Percentiles rank a stretch among this genome's conserved stretches.
These are phyloP conservation scores for Diplazon laetatorius DNA, from an alignment of 2,888 invertebrate species.

Conservation along the genomic window DNA sequence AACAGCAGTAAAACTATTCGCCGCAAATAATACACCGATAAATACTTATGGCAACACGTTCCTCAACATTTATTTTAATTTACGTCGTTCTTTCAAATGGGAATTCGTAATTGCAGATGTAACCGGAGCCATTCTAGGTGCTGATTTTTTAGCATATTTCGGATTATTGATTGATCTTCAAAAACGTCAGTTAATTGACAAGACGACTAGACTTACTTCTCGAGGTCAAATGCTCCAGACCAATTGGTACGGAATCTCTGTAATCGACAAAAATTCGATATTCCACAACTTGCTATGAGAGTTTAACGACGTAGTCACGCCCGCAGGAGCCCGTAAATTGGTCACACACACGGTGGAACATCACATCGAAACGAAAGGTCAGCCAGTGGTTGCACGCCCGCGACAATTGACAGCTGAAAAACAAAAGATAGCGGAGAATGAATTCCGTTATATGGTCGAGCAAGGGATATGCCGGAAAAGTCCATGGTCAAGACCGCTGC, in stretches of 20 bases:
- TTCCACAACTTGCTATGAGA: slow-evolving; percentile 1
- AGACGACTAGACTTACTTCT: slow-evolving; percentile 6
- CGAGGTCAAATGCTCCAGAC: slow-evolving; percentile 14
- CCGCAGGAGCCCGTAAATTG: neutral
- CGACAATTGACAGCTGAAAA: slow-evolving; percentile 74
- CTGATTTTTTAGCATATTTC: slow-evolving; percentile 13
- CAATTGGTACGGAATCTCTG: neutral
- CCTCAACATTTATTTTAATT: slow-evolving; percentile 8
- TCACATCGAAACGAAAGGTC: slow-evolving; percentile 69
- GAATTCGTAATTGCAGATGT: slow-evolving; percentile 12
- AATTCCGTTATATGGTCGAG: slow-evolving; percentile 74
- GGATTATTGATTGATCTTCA: neutral
- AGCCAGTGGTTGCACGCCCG: neutral
- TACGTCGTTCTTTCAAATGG: slow-evolving; percentile 17
- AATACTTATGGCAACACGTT: slow-evolving; percentile 12
- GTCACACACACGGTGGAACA: slow-evolving; percentile 54
- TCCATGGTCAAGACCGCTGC: slow-evolving; percentile 78
- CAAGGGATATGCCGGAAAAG: slow-evolving; percentile 78
- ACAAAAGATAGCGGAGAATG: slow-evolving; percentile 70
- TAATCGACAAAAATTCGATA: neutral
- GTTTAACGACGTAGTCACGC: neutral
- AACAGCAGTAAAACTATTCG: neutral
- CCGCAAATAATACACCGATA: slow-evolving; percentile 27
- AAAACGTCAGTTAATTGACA: neutral
- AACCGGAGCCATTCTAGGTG: slow-evolving; percentile 7